Conservation (phyloP, 2,797 vertebrate species). For the Lagodon rhomboides region DNA sequence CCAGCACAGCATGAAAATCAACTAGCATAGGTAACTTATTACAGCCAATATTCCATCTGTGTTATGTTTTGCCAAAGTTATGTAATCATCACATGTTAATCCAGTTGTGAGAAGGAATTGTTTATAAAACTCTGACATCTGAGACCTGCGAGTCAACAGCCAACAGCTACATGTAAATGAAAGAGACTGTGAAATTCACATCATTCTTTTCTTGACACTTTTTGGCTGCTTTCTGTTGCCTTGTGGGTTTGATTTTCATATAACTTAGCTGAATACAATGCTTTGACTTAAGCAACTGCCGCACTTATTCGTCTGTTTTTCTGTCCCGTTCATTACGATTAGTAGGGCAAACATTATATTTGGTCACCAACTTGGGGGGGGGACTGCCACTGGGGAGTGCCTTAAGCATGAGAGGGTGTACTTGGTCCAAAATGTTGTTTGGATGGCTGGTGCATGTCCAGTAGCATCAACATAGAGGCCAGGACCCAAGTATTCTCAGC, state of each 20-base stretch:
- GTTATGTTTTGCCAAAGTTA: constrained; percentile 43
- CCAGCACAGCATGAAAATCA: constrained; percentile 30
- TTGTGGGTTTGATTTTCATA: constrained; percentile 7
- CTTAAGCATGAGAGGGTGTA: no score
- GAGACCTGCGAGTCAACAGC: constrained; percentile 16
- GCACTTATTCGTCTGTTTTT: neutral
- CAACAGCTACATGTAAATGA: constrained; percentile 6
- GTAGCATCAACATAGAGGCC: no score
- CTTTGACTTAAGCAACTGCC: constrained; percentile 10
- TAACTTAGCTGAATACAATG: neutral
- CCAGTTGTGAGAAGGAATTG: neutral
- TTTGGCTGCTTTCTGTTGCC: constrained; percentile 10
- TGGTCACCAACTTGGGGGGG: no score
- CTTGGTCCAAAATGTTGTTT: no score
- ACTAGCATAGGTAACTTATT: constrained; percentile 31
- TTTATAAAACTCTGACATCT: constrained; percentile 29
- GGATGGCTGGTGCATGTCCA: no score
- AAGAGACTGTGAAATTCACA: neutral
- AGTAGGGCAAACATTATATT: neutral
- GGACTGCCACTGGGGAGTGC: no score
- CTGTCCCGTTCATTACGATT: neutral
- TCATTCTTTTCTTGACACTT: neutral
- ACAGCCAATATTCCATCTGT: neutral
- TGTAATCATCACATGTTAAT: constrained; percentile 30
- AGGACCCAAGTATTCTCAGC: no score